Base-by-base conservation (phyloP, 2,888 invertebrate species). In the Philereme transversata region DNA sequence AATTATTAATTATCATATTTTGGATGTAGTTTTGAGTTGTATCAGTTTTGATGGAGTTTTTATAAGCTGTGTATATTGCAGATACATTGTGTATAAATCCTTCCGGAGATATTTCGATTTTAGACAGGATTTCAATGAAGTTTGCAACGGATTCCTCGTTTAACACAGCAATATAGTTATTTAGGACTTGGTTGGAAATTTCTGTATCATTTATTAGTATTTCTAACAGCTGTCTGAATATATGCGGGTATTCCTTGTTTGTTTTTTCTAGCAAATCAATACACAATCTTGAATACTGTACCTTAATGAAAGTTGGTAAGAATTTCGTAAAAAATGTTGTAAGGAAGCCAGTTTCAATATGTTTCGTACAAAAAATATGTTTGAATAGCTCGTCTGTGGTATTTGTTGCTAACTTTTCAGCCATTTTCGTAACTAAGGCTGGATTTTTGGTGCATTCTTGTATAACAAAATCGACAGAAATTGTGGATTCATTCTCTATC, bases 191-290 rank as follows among this genome's bases (percentile, higher is more conserved):
- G 44, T 64, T 76, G 3, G 82, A 70, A 38, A 85, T 69, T 3
- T 77, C 65, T 0, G 61, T 38, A 52, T 86, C 82, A 67, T 77
- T 78, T 2, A 87, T 55, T 34, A 88, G 38, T 3, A 62, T 54
- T 53, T 68, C 65, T 7, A 88, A 48, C 7, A 85, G 51, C 4
- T 65, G 65, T 65, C 73, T 44, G 56, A 83, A 83, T 5, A 72
- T 48, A 4, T 68, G 40, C 0, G 78, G 74, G 38, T 77, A 72
- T 5, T 73, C 22, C 22, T 22, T 77, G 9, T 69, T 68, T 0
- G 73, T 77, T 74, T 77, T 79, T 0, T 81, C 34, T 3, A 90
- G 60, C 36, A 88, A 58, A 65, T 90, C 84, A 5, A 83, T 67
- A 2, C 78, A 77, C 9, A 73, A 51, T 33, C 81, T 67, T 0